Percentiles rank a stretch among this genome's conserved stretches.
Evolutionary conservation across 2,888 invertebrate species (phyloP).

Genomic region (Criorhina ranunculi): DNA sequence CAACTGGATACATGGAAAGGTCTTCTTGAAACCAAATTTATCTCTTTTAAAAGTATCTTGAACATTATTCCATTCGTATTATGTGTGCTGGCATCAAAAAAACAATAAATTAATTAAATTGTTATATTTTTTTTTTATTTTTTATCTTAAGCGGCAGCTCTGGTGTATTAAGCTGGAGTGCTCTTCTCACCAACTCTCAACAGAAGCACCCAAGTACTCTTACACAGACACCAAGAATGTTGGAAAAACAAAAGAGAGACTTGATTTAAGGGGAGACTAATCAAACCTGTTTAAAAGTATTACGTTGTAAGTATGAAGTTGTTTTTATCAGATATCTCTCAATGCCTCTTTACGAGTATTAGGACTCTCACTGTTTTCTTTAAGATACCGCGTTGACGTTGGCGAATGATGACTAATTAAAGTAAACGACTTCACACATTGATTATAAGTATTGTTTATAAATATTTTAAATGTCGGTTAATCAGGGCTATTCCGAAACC

Average conservation of each 20-base stretch:
- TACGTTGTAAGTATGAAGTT: constrained; percentile 39
- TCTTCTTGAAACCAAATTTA: neutral
- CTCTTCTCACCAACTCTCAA: constrained; percentile 29
- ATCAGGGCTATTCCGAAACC: constrained; percentile 31
- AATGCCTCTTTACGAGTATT: constrained; percentile 25
- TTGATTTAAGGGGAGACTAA: constrained; percentile 23
- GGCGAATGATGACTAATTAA: constrained; percentile 60
- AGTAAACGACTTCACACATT: constrained; percentile 22
- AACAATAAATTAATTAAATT: constrained; percentile 12
- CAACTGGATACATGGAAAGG: neutral
- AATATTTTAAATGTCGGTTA: constrained; percentile 24
- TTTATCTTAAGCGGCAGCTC: constrained; percentile 46
- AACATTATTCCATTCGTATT: neutral
- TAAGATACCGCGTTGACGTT: constrained; percentile 12
- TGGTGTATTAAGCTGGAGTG: constrained; percentile 18
- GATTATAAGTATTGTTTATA: constrained; percentile 7
- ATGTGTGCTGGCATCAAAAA: constrained; percentile 22
- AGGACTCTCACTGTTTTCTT: constrained; percentile 36
- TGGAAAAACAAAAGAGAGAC: constrained; percentile 40
- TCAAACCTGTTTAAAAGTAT: constrained; percentile 61
- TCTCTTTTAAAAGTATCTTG: neutral
- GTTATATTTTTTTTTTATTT: constrained; percentile 12
- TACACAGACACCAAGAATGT: neutral
- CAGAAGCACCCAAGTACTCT: neutral
- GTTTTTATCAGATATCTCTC: constrained; percentile 59